phyloP scores from a whole-genome alignment of 2,113 vertebrate species.

The Bungarus multicinctus region DNA sequence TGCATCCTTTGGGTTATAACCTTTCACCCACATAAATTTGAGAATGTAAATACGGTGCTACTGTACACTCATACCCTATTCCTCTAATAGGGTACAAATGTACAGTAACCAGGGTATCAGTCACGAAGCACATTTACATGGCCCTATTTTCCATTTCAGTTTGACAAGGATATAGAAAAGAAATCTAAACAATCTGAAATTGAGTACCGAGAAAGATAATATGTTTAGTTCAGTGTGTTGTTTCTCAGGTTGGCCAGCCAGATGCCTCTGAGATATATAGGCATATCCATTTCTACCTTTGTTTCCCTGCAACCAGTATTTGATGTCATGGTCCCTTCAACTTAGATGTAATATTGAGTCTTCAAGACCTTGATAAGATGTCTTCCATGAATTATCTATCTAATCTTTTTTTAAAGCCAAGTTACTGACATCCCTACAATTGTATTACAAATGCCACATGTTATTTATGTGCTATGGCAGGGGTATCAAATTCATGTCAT shows the following conservation, averaged over 20 bases:
- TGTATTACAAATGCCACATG: not conserved
- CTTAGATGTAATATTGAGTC: not conserved
- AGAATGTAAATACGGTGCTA: not conserved
- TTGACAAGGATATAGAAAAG: not conserved
- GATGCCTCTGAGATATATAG: not conserved
- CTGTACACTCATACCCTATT: not conserved
- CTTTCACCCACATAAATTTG: not conserved
- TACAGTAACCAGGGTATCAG: not conserved
- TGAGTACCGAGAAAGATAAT: not conserved
- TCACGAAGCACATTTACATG: not conserved
- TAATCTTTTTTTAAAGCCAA: not conserved
- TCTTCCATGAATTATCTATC: not conserved
- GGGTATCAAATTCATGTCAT: too few species aligned
- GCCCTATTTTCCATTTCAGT: not conserved
- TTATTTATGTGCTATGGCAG: not conserved
- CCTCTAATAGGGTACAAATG: not conserved
- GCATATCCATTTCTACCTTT: not conserved
- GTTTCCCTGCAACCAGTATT: not conserved
- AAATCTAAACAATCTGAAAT: not conserved
- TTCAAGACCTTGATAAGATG: not conserved
- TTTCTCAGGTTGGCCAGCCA: not conserved
- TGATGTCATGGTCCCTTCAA: not conserved
- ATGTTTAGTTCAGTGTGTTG: not conserved
- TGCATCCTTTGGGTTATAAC: not conserved
- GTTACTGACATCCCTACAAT: not conserved